Base-by-base conservation (phyloP, 2,113 vertebrate genomes). In the Cygnus buccinator region DNA sequence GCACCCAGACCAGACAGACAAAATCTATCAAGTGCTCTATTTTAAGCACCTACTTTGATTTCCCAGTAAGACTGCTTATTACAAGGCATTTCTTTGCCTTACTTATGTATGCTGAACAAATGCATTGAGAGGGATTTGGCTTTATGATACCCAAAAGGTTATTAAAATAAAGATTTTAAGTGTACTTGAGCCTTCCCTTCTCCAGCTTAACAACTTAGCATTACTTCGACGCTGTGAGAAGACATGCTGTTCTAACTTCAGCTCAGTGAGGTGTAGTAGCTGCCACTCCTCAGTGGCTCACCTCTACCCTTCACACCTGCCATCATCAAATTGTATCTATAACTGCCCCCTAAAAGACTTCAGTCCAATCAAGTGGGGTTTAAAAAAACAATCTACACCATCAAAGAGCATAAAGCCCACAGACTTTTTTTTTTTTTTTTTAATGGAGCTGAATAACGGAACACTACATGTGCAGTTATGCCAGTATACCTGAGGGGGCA, bases 11-110 rank as follows among this genome's bases (percentile, higher is more conserved):
- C 23, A 44, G 63, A n/a, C 33, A 91, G 81, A 65, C 33, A 28
- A 84, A 89, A 31, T n/a, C 78, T 72, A 15, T 9, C 1, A 65
- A 79, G 35, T 74, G 89, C 57, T 89, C 46, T 63, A 25, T 61
- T 94, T 76, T 54, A 86, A 95, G 25, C 13, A 31, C 13, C 41
- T 93, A 29, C 85, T 92, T 93, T 84, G 31, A 78, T 84, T 92
- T 89, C 80, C 81, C 80, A 87, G 37, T 84, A 90, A 46, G 68
- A 48, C 3, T 84, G 66, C 35, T 82, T 50, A 84, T 65, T 84
- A 58, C 23, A 43, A 28, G 78, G 62, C 52, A 76, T 52, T 94
- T 66, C 41, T 78, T 68, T 83, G 54, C 44, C 39, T 73, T 68
- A 50, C 26, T 85, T 86, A 75, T 80, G 50, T 31, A 84, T 0